These are phyloP conservation scores for Odontamblyopus lacepedii DNA, from an alignment of 2,797 vertebrate genomes.

Conservation along the genomic window DNA sequence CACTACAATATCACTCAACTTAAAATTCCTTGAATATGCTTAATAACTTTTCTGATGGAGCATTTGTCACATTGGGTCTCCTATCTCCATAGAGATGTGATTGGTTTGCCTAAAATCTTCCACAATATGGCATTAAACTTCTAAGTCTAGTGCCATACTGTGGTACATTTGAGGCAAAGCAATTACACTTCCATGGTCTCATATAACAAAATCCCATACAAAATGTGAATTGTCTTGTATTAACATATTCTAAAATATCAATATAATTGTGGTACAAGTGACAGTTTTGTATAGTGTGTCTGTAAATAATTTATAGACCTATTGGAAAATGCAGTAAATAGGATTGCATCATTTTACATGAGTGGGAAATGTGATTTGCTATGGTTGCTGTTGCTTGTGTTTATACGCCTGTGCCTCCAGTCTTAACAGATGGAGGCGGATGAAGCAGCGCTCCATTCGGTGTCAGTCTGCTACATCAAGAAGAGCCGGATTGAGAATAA, in stretches of 20 bases:
- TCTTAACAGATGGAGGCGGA: conserved; percentile 55
- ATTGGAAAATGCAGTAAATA: conserved; percentile 4
- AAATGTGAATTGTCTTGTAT: too few species aligned
- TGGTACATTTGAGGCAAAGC: too few species aligned
- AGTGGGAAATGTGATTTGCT: conserved; percentile 8
- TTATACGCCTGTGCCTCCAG: conserved; percentile 23
- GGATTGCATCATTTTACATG: conserved; percentile 1
- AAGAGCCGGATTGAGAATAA: conserved; percentile 44
- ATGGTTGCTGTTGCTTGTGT: conserved; percentile 14
- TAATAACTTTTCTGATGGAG: neutral
- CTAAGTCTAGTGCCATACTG: too few species aligned
- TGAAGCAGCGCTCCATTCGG: conserved; percentile 26
- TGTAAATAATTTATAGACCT: neutral
- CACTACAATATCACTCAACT: neutral
- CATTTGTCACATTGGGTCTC: neutral
- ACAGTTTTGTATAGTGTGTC: neutral
- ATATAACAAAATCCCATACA: too few species aligned
- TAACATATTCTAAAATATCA: too few species aligned
- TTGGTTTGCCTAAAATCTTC: neutral
- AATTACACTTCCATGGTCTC: too few species aligned
- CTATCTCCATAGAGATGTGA: neutral
- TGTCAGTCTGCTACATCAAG: conserved; percentile 34
- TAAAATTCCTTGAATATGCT: neutral
- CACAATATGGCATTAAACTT: too few species aligned
- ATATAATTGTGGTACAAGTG: too few species aligned